Base-by-base conservation (phyloP, 2,888 invertebrate species). In the Cataglyphis cursor region DNA sequence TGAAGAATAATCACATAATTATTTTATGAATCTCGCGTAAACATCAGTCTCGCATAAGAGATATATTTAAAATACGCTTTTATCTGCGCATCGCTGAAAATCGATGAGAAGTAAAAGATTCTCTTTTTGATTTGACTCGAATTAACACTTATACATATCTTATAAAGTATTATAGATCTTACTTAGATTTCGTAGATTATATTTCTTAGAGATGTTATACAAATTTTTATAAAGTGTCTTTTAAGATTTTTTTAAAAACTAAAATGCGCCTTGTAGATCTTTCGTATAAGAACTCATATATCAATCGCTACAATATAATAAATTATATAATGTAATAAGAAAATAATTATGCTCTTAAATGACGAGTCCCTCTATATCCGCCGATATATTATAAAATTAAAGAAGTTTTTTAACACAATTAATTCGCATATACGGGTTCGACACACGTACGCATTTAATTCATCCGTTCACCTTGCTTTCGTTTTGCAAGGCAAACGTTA, bases 401-500 rank as follows among this genome's bases (percentile, higher is more conserved):
- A n/a, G n/a, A 59, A 72, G 8, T 72, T 59, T 48, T 21, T n/a
- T 68, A 35, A 31, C 51, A 44, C 21, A 44, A 41, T 72, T 35
- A 31, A 35, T 8, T 44, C 18, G 5, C 31, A 44, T 31, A 44
- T 31, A 78, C 2, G 12, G 21, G 1, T 31, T 8, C 12, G 31
- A 48, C 12, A 48, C 6, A 28, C 28, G 31, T 48, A n/a, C 41
- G 44, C 28, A 72, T 31, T 78, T 44, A 72, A 44, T 72, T 75
- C 18, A 48, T 6, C n/a, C 15, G 35, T 31, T 70, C 78, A 18
- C 31, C 24, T 78, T 73, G 59, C 59, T 44, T 78, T 73, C 44
- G 12, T 78, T 78, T 78, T 44, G 44, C 74, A 78, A 59, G 18
- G 24, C 18, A 18, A 78, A 59, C 12, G 74, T 59, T 78, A 78